Conservation (phyloP, 2,888 invertebrate genomes). For the Myopa testacea region DNA sequence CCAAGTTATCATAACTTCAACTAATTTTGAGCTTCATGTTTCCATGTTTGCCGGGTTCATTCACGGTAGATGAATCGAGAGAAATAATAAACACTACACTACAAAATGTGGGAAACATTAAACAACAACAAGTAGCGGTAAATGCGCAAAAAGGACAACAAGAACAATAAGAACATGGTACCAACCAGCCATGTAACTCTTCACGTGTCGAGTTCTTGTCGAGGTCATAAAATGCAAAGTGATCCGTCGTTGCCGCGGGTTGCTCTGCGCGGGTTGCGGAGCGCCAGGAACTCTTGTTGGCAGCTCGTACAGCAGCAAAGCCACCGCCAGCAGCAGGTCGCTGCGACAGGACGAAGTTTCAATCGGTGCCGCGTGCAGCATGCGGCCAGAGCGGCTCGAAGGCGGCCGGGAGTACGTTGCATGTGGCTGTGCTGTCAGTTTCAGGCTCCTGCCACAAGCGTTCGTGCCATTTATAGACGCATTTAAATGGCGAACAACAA, state of each 20-base stretch:
- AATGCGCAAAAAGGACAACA: background rate
- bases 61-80: too few relatives aligned
- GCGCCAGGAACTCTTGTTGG: constrained; percentile 25
- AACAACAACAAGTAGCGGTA: background rate
- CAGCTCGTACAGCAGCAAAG: background rate
- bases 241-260: background rate
- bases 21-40: constrained; percentile 34
- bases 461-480: too few relatives aligned
- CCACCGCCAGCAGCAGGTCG: background rate
- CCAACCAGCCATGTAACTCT: background rate
- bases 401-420: background rate
- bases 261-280: background rate
- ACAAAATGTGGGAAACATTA: too few relatives aligned
- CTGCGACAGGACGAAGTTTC: constrained; percentile 35
- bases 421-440: background rate
- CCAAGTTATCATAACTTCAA: constrained; percentile 12
- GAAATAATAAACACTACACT: background rate
- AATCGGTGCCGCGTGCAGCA: background rate
- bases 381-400: background rate
- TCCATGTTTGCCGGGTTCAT: background rate
- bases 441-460: too few relatives aligned
- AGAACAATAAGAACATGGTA: background rate
- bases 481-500: too few relatives aligned
- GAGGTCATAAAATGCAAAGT: constrained; percentile 31
- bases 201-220: constrained; percentile 18